Percentiles rank a stretch among this genome's conserved stretches.
Conservation (phyloP, 2,888 invertebrate genomes). For the Noctua comes region DNA sequence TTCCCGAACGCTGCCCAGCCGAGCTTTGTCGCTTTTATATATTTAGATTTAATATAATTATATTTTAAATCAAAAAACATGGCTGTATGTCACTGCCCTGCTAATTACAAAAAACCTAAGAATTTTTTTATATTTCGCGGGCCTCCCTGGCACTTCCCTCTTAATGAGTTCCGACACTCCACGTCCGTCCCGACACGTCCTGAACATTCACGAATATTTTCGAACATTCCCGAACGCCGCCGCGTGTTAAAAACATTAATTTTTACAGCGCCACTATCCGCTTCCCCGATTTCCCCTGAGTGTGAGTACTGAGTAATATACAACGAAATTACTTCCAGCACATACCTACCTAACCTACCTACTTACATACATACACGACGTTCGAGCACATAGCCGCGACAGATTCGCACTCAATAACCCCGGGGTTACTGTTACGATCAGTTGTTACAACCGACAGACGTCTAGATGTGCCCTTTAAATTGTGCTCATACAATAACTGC, state of each 20-base stretch:
- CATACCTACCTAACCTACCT: too few relatives aligned
- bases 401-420: neutral
- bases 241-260: slow-evolving; percentile 35
- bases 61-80: too few relatives aligned
- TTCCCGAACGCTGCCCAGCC: too few relatives aligned
- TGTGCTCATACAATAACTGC: slow-evolving; percentile 16
- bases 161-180: slow-evolving; percentile 4
- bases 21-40: too few relatives aligned
- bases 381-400: neutral
- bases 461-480: neutral
- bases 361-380: neutral
- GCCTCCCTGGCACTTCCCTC: too few relatives aligned
- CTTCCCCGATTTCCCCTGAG: slow-evolving; percentile 49
- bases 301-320: slow-evolving; percentile 18
- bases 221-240: neutral
- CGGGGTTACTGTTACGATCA: slow-evolving; percentile 2
- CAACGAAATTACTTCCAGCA: slow-evolving; percentile 11
- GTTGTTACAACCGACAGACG: slow-evolving; percentile 7
- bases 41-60: too few relatives aligned
- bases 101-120: too few relatives aligned
- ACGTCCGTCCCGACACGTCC: too few relatives aligned
- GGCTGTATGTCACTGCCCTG: too few relatives aligned
- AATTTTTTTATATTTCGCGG: too few relatives aligned
- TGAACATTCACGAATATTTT: slow-evolving; percentile 11
- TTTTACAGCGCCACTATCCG: slow-evolving; percentile 24